Evolutionary conservation across 1,140 invertebrate species (phyloP), one percentile per base, ranked within the genome.

Genomic region (Linepithema humile): DNA sequence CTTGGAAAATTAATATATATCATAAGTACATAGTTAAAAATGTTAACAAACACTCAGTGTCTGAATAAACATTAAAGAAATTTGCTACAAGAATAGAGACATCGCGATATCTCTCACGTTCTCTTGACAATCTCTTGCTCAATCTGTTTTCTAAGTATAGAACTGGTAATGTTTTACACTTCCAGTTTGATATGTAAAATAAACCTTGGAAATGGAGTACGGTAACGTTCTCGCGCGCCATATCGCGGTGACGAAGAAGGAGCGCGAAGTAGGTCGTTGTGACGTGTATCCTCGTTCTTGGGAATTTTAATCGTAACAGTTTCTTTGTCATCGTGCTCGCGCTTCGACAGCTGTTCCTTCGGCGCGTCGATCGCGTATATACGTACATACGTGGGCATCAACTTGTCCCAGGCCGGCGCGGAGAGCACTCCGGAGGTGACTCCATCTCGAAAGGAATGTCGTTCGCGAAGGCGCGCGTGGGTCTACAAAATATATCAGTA

Each of bases 401-500:
- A 87, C 87, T 89, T 89, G 85, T 89, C 59, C 73, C 32, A 45
- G 45, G 53, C 69, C 55, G 60, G 20, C 32, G 45, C 32, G 77
- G 53, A 59, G 82, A 86, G 53, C 83, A 74, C 67, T 62, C 32
- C 69, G 40, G 70, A 67, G 45, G 57, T 65, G 73, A 75, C 85
- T 78, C 87, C 82, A 87, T 89, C 85, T 85, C 74, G 80, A 78
- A 85, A 85, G 88, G 88, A 89, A 89, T 89, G 88, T 74, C 72
- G 77, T 73, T 83, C 85, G 65, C 82, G 82, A 78, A 43, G 57
- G 65, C 62, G 53, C 62, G 53, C 88, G 87, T 89, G 77, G 88
- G 87, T 75, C 82, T 84, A 80, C 88, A 80, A 89, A 89, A 89
- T 89, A 85, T 89, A 89, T 89, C 82, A 80, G 87, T 86, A 35